phyloP scores from a whole-genome alignment of 2,797 vertebrate species.

The Acipenser ruthenus region DNA sequence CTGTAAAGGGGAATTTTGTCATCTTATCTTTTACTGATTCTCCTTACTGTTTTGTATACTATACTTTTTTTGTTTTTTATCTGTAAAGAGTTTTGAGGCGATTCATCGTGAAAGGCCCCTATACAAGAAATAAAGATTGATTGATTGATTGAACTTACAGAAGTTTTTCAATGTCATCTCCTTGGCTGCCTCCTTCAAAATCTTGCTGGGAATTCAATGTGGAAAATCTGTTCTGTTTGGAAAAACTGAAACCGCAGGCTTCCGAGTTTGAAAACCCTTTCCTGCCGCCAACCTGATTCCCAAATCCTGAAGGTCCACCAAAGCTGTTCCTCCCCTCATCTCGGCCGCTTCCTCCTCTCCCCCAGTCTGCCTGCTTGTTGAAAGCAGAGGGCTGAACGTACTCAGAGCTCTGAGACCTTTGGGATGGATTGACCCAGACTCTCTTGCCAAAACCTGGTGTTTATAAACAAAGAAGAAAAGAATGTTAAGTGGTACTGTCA shows the following conservation, averaged over 20 bases:
- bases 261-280: slow-evolving; percentile 34
- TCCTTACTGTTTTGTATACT: no score
- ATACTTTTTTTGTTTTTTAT: no score
- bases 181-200: slow-evolving; percentile 40
- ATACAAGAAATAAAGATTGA: no score
- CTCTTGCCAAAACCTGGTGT: slow-evolving; percentile 55
- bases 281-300: slow-evolving; percentile 27
- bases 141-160: slow-evolving; percentile 56
- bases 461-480: slow-evolving; percentile 2
- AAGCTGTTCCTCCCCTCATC: slow-evolving; percentile 41
- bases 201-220: slow-evolving; percentile 30
- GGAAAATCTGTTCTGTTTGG: slow-evolving; percentile 67
- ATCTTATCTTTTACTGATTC: no score
- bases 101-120: no score
- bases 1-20: no score
- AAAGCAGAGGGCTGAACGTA: slow-evolving; percentile 70
- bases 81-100: no score
- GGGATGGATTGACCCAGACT: slow-evolving; percentile 68
- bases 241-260: slow-evolving; percentile 49
- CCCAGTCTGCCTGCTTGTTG: slow-evolving; percentile 50
- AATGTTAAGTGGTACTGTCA: no score
- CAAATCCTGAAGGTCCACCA: slow-evolving; percentile 36
- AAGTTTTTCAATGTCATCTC: slow-evolving; percentile 67
- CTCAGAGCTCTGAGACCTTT: slow-evolving; percentile 42
- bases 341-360: slow-evolving; percentile 36